Evolutionary conservation across 2,888 invertebrate species (phyloP).

Genomic region (Leptinotarsa rubiginosa): DNA sequence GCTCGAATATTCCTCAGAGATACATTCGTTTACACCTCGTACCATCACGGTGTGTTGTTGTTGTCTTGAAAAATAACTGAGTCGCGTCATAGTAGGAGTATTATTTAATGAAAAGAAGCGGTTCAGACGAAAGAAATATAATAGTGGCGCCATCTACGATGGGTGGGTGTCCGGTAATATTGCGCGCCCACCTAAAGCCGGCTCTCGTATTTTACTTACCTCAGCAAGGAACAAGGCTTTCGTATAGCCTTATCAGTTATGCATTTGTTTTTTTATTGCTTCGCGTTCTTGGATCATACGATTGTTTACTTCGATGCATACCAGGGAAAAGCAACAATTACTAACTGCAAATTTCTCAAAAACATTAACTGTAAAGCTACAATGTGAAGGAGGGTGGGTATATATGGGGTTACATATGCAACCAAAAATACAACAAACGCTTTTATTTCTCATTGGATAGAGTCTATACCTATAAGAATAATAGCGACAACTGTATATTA

Average conservation of each 20-base stretch:
- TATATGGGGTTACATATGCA: too few relatives aligned
- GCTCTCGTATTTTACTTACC: slow-evolving; percentile 38
- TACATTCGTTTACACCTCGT: slow-evolving; percentile 5
- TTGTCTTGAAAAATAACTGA: slow-evolving; percentile 20
- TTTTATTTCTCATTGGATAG: too few relatives aligned
- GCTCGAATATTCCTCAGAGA: not conserved
- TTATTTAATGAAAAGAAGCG: slow-evolving; percentile 43
- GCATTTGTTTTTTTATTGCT: slow-evolving; percentile 32
- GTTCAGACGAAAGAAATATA: slow-evolving; percentile 43
- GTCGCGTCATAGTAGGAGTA: slow-evolving; percentile 35
- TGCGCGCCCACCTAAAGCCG: slow-evolving; percentile 40
- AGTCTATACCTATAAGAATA: too few relatives aligned
- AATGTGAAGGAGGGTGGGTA: too few relatives aligned
- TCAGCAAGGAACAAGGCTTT: slow-evolving; percentile 37
- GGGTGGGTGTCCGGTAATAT: slow-evolving; percentile 46
- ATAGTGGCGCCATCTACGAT: slow-evolving; percentile 49
- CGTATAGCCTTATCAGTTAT: slow-evolving; percentile 40
- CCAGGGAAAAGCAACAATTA: not conserved
- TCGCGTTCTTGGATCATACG: slow-evolving; percentile 6
- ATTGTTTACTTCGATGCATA: slow-evolving; percentile 6
- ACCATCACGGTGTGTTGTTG: slow-evolving; percentile 10
- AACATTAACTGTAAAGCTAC: not conserved
- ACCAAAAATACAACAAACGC: too few relatives aligned
- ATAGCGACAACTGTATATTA: too few relatives aligned
- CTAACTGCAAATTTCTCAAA: not conserved